phyloP scores from a whole-genome alignment of 2,113 vertebrate genomes.

The Phocoena sinus region DNA sequence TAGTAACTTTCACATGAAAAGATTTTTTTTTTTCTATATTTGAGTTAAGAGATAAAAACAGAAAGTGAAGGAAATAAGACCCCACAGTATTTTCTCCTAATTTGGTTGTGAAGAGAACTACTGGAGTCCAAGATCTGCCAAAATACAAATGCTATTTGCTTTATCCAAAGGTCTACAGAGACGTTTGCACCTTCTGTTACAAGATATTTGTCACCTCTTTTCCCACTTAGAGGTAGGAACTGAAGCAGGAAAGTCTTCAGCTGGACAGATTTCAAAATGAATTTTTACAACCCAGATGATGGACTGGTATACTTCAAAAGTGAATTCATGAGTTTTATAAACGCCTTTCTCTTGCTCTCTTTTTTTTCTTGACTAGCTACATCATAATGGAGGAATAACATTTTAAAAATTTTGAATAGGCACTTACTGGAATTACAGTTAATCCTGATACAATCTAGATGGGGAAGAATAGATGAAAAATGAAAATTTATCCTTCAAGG shows the following conservation, averaged over 20 bases:
- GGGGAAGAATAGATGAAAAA: constrained; percentile 99
- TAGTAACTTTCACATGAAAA: neutral
- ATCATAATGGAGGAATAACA: constrained; percentile 86
- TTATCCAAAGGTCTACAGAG: neutral
- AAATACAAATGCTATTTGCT: neutral
- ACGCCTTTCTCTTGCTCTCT: constrained; percentile 47
- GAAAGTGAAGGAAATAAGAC: neutral
- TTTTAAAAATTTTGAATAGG: constrained; percentile 95
- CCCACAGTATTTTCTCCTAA: neutral
- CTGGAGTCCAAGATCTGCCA: neutral
- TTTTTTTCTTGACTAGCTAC: constrained; percentile 76
- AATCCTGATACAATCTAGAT: constrained; percentile 99
- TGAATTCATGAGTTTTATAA: constrained; percentile 71
- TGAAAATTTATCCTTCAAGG: constrained; percentile 99
- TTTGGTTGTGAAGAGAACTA: neutral
- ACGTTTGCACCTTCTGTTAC: neutral
- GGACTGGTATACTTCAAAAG: constrained; percentile 72
- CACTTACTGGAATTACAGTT: constrained; percentile 99
- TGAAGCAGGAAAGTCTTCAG: neutral
- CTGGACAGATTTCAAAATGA: constrained; percentile 69
- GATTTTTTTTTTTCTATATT: neutral
- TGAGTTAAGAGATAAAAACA: neutral
- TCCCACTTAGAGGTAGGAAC: neutral
- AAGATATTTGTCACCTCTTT: neutral
- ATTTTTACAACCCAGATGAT: constrained; percentile 82